Base-by-base conservation (phyloP, 64 coral and sea anemone species). In the Stichodactyla helianthus region DNA sequence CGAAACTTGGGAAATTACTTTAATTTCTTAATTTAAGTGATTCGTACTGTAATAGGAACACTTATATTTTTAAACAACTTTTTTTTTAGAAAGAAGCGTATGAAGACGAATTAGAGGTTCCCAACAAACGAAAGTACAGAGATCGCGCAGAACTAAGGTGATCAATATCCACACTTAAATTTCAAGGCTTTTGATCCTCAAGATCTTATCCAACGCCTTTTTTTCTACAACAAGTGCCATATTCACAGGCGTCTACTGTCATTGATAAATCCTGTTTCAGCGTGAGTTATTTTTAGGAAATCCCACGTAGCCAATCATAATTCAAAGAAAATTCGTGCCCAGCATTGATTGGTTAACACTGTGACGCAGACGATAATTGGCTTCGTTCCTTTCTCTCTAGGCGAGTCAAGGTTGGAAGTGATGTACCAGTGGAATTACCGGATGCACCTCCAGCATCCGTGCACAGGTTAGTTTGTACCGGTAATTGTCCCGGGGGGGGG, bases 331-430 rank as follows among this genome's bases (percentile, higher is more conserved):
- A 44, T 44, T 44, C 35, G 35, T 44, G 1, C 35, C 35, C 35
- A 44, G 1, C 35, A 44, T 44, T 44, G 35, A 44, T 44, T 44
- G 35, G 35, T 44, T 44, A 44, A 44, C 4, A 44, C 35, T 44
- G 35, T 44, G 35, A 44, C 35, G 35, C 1, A 44, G 35, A 3
- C 35, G 35, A 28, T 25, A 51, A 52, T 9, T 50, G 22, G 23
- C 53, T 50, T 53, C 28, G 7, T 17, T 17, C 31, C 10, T n/a
- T 77, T 79, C 25, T 14, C 6, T 15, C 15, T 50, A 95, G 93
- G 74, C 89, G 93, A 35, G 63, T 88, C 44, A 95, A 95, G 57
- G 93, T 95, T 9, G 93, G 93, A 65, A 95, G 93, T 92, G 93
- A 95, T 63, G 82, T 89, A n/a, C 89, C 89, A 86, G 22, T 68